Conservation (phyloP, 2,888 invertebrate species). For the Acutogordius australiensis region DNA sequence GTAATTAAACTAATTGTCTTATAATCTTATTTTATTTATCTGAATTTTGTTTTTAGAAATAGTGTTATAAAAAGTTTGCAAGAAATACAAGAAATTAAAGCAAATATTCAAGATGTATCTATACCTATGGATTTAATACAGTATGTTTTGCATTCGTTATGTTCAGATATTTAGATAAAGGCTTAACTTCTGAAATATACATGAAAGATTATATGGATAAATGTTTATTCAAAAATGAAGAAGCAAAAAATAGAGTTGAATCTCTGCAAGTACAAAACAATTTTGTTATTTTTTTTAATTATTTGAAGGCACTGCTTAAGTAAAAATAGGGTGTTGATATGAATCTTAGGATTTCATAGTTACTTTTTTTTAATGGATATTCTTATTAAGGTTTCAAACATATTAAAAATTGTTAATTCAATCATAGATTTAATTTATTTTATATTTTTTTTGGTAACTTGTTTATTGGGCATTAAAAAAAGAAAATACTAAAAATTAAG, state of each 20-base stretch:
- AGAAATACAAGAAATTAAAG: constrained; percentile 4
- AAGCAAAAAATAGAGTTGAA: constrained; percentile 6
- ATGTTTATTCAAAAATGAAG: constrained; percentile 11
- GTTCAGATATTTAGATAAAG: constrained; percentile 8
- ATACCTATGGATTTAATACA: constrained; percentile 2
- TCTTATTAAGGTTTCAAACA: too few species aligned
- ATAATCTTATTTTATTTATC: constrained; percentile 8
- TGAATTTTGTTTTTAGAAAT: not conserved
- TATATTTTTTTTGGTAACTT: too few species aligned
- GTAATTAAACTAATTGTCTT: constrained; percentile 2
- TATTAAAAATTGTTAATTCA: too few species aligned
- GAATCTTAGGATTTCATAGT: too few species aligned
- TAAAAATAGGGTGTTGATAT: too few species aligned
- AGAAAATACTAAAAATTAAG: too few species aligned
- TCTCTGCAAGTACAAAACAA: constrained; percentile 6
- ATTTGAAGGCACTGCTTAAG: too few species aligned
- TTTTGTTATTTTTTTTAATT: not conserved
- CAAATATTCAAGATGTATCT: not conserved
- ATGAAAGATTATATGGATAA: constrained; percentile 11
- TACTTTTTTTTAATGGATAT: too few species aligned
- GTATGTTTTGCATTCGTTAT: not conserved
- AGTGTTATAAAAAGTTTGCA: constrained; percentile 6
- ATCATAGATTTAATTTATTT: not conserved
- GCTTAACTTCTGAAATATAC: not conserved
- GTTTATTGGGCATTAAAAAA: too few species aligned